Percentiles rank a stretch among this genome's conserved stretches.
Evolutionary conservation across 64 coral and sea anemone genomes (phyloP).

Genomic region (Montipora efflorescens): DNA sequence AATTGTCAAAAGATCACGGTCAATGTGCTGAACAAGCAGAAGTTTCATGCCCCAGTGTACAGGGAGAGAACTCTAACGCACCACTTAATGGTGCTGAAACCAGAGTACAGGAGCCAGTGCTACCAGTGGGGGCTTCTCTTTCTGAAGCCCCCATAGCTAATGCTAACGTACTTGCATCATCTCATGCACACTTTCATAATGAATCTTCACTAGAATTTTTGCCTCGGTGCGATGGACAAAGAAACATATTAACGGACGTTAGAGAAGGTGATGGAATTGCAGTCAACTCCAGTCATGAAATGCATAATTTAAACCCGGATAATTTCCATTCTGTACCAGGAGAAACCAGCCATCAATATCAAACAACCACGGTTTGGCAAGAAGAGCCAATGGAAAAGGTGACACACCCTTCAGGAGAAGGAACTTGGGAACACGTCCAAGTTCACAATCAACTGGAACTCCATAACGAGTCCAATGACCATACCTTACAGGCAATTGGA

Average conservation of each 20-base stretch:
- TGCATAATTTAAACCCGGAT: background rate
- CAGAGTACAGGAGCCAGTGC: background rate
- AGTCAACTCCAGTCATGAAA: background rate
- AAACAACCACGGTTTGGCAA: conserved; percentile 7
- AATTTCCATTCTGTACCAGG: background rate
- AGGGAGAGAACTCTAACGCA: background rate
- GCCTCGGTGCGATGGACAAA: background rate
- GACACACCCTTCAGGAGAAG: background rate
- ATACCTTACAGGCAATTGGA: background rate
- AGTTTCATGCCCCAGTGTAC: background rate
- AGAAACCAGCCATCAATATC: conserved; percentile 38
- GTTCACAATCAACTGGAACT: conserved; percentile 14
- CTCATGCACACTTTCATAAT: background rate
- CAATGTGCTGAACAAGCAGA: background rate
- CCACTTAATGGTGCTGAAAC: background rate
- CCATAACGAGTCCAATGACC: background rate
- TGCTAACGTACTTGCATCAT: conserved; percentile 40
- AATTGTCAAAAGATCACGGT: conserved; percentile 4
- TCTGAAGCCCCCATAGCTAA: conserved; percentile 29
- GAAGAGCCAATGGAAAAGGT: conserved; percentile 40
- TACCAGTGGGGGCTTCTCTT: conserved; percentile 1
- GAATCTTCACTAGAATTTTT: conserved; percentile 28
- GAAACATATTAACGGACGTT: background rate
- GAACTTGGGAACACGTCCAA: conserved; percentile 44
- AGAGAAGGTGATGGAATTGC: background rate